These are phyloP conservation scores for Mantis religiosa DNA, from an alignment of 2,888 invertebrate genomes.

Conservation along the genomic window DNA sequence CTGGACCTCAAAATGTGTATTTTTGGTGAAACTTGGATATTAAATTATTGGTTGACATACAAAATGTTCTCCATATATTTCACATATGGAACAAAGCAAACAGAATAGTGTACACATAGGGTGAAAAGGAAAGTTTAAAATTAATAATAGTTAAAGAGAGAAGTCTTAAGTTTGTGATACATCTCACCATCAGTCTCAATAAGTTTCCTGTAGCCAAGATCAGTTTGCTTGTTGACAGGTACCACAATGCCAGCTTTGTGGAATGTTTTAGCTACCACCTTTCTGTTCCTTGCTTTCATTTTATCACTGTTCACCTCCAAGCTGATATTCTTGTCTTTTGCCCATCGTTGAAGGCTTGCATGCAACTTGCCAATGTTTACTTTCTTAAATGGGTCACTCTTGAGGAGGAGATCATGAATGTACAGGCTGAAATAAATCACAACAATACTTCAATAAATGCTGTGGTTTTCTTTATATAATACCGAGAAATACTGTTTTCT, in stretches of 20 bases:
- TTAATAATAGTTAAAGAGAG: too few species aligned
- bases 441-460: constrained; percentile 7
- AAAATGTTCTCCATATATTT: too few species aligned
- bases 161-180: background rate
- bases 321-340: constrained; percentile 55
- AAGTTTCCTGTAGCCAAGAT: constrained; percentile 78
- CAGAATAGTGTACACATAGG: too few species aligned
- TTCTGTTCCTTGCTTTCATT: constrained; percentile 59
- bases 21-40: too few species aligned
- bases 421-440: constrained; percentile 44
- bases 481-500: too few species aligned
- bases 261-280: constrained; percentile 66
- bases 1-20: too few species aligned
- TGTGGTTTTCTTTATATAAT: too few species aligned
- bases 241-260: constrained; percentile 83
- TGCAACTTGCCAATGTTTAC: constrained; percentile 56
- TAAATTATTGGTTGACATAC: too few species aligned
- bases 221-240: constrained; percentile 73
- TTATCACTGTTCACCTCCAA: constrained; percentile 54
- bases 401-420: constrained; percentile 48
- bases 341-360: constrained; percentile 58
- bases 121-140: too few species aligned
- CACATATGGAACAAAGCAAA: too few species aligned
- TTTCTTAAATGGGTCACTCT: constrained; percentile 60
- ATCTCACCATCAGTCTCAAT: constrained; percentile 61